Base-by-base conservation (phyloP, 2,113 vertebrate genomes). In the Coregonus clupeaformis region DNA sequence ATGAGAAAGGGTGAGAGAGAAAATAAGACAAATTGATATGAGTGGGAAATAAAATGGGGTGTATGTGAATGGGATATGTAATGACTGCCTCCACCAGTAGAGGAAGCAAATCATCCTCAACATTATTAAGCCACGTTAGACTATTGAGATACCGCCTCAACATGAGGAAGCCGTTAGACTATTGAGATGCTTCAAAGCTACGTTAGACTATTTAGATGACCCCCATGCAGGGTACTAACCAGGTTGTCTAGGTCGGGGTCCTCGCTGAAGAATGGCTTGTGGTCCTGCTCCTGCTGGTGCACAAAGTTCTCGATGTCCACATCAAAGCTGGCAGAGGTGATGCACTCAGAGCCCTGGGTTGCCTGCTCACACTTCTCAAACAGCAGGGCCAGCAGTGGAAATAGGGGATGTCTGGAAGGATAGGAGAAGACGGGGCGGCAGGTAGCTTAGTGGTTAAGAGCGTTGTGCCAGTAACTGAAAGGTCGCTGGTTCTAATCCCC, bases 351-450 rank as follows among this genome's bases (percentile, higher is more conserved):
- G 78, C 98, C 98, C 88, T 99, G 98, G 0, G 98, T 99, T 9
- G 98, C 97, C 93, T 99, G 97, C 84, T 99, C 98, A 6, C 98
- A 99, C 77, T 98, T 98, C 92, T 98, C 97, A 87, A 99, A 98
- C 87, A 99, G 90, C 89, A 99, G 77, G 2, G 96, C 97, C 91
- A 99, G 94, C 85, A 99, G 94, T 0, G 98, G 98, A 87, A 99
- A 99, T 77, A 99, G 88, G 0, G 98, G 98, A 85, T 99, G 98
- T 91, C 98, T 99, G 91, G 18, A 73, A 81, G 68, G 36, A 12
- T 42, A 42, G 36, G 52, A 22, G 36, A 29, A 24, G 18, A n/a
- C n/a, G n/a, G n/a, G n/a, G n/a, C n/a, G n/a, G n/a, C n/a, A n/a
- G n/a, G n/a, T n/a, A n/a, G n/a, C n/a, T n/a, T n/a, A n/a, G n/a